Evolutionary conservation across 2,113 vertebrate species (phyloP), one percentile per base, ranked within the genome.

Genomic region (Tichodroma muraria): DNA sequence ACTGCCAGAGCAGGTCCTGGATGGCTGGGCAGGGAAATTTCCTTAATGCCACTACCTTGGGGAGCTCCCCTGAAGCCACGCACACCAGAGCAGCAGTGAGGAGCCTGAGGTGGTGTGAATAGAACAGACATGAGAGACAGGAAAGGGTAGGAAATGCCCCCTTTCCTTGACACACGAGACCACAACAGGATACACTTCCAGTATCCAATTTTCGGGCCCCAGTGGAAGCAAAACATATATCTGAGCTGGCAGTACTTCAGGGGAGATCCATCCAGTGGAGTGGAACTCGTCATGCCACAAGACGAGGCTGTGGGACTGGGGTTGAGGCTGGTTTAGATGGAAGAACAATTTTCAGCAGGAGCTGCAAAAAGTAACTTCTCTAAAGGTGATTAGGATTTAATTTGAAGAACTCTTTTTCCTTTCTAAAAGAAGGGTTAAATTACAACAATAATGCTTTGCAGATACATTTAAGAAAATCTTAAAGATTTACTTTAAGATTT

Each of bases 251-350:
- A 53, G 22, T 19, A 42, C 27, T 69, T 59, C 40, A 80, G 31
- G 18, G 27, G 5, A 70, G 3, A n/a, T n/a, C n/a, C n/a, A n/a
- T n/a, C n/a, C n/a, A n/a, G n/a, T n/a, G n/a, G 7, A 25, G 6
- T 25, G 33, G 10, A 21, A 60, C 49, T 20, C 11, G 13, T 75
- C 38, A 30, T 15, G 11, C 17, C 11, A 24, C 0, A 15, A 50
- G 24, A 7, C 10, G 1, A 52, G 8, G 5, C 8, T 76, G 13
- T 5, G 4, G 20, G 10, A 45, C 25, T 54, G 10, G 3, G 3
- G 2, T 14, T 54, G 57, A 37, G 9, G 11, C 21, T 72, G 15
- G 9, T 42, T 61, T 33, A 68, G 7, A 11, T 12, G 16, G 61
- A 33, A 57, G 8, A 81, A 65, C 6, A 33, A 25, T 78, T 78